Evolutionary conservation across 2,797 vertebrate genomes (phyloP).

Genomic region (Chelon auratus): DNA sequence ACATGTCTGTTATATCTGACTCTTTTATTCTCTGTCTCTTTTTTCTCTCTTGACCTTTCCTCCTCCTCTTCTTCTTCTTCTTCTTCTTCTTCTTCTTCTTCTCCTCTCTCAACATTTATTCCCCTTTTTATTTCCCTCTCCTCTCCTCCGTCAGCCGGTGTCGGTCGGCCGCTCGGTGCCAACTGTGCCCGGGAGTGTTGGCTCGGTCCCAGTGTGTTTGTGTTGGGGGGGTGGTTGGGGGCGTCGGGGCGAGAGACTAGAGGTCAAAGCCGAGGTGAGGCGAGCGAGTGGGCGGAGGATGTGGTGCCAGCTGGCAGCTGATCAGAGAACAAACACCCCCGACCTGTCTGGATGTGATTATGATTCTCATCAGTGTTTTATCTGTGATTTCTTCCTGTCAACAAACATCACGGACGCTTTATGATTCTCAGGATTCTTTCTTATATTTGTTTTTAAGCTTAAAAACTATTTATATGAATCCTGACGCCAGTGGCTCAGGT

Average conservation of each 20-base stretch:
- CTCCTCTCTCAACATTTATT: constrained; percentile 30
- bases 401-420: too few species aligned
- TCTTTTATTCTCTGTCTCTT: too few species aligned
- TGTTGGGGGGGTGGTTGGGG: constrained; percentile 8
- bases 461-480: too few species aligned
- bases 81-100: constrained; percentile 19
- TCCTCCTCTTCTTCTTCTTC: not conserved
- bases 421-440: too few species aligned
- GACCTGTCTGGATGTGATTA: constrained; percentile 48
- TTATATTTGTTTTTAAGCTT: too few species aligned
- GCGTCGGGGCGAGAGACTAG: constrained; percentile 60
- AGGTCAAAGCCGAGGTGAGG: constrained; percentile 82
- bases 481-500: too few species aligned
- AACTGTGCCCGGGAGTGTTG: constrained; percentile 76
- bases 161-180: constrained; percentile 61
- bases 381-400: too few species aligned
- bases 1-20: too few species aligned
- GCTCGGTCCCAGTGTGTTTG: constrained; percentile 72
- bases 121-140: constrained; percentile 17
- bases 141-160: constrained; percentile 33
- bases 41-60: not conserved
- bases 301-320: constrained; percentile 80
- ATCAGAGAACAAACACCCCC: constrained; percentile 67
- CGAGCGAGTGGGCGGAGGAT: constrained; percentile 57
- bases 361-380: constrained; percentile 13